Percentiles rank a stretch among this genome's conserved stretches.
Conservation (phyloP, 2,888 invertebrate species). For the Apamea sordens region DNA sequence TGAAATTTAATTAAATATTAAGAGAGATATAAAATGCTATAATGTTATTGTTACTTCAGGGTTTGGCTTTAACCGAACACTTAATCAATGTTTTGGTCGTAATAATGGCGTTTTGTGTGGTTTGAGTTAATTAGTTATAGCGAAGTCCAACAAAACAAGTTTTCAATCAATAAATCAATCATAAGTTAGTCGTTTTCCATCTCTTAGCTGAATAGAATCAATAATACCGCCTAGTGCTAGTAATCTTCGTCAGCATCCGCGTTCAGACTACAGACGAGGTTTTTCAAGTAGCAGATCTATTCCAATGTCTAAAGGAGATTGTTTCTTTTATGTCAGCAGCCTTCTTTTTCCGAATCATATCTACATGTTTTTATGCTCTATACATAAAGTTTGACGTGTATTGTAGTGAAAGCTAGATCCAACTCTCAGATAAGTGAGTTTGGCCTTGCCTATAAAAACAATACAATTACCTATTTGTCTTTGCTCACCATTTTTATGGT, state of each 20-base stretch:
- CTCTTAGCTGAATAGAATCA: constrained; percentile 44
- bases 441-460: constrained; percentile 25
- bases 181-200: constrained; percentile 34
- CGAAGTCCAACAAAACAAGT: constrained; percentile 1
- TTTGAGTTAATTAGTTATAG: constrained; percentile 20
- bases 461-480: constrained; percentile 33
- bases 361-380: constrained; percentile 50
- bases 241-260: constrained; percentile 54
- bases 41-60: constrained; percentile 21
- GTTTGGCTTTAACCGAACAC: constrained; percentile 5
- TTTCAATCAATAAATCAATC: constrained; percentile 49
- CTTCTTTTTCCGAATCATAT: constrained; percentile 51
- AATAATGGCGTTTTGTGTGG: constrained; percentile 2
- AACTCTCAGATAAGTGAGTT: constrained; percentile 48
- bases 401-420: constrained; percentile 46
- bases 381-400: constrained; percentile 45
- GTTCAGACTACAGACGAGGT: constrained; percentile 55
- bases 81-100: constrained; percentile 24
- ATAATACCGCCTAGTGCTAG: constrained; percentile 22
- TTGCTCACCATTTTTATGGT: constrained; percentile 15
- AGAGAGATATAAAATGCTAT: constrained; percentile 44
- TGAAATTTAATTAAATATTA: constrained; percentile 61
- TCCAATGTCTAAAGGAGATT: constrained; percentile 42
- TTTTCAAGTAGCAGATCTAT: constrained; percentile 54
- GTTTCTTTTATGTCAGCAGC: constrained; percentile 49